phyloP scores from a whole-genome alignment of 2,113 vertebrate species.

The Sisor rabdophorus region DNA sequence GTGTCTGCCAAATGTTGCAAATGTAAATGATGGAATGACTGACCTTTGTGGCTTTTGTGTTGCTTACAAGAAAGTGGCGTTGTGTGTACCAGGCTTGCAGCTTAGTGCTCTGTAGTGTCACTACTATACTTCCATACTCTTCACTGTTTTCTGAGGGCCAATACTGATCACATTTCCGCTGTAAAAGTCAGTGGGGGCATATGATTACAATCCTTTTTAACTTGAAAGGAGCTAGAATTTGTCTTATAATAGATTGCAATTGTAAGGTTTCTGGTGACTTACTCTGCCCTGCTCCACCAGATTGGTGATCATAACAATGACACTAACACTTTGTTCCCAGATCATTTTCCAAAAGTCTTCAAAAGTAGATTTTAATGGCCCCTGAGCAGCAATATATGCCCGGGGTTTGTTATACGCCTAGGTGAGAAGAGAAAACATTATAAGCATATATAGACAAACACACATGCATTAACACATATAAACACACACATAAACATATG shows the following conservation, averaged over 20 bases:
- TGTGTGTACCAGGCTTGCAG: constrained; percentile 93
- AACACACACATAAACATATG: not conserved
- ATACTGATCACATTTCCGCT: constrained; percentile 99
- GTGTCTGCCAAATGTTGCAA: too few relatives aligned
- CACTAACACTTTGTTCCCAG: constrained; percentile 96
- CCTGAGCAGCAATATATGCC: constrained; percentile 97
- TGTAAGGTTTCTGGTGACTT: constrained; percentile 55
- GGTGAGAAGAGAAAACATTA: constrained; percentile 36
- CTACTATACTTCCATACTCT: constrained; percentile 92
- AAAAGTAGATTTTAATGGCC: constrained; percentile 96
- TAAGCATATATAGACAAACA: not conserved
- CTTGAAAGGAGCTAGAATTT: not conserved
- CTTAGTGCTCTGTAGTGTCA: constrained; percentile 92
- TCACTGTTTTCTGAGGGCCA: constrained; percentile 95
- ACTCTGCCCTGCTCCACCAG: constrained; percentile 98
- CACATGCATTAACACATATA: too few relatives aligned
- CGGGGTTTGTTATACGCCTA: constrained; percentile 96
- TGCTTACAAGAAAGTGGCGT: constrained; percentile 85
- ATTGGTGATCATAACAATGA: constrained; percentile 99
- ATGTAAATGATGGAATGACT: constrained; percentile 12
- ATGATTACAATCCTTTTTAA: not conserved
- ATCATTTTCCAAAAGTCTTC: constrained; percentile 99
- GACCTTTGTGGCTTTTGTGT: constrained; percentile 94
- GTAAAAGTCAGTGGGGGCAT: not conserved
- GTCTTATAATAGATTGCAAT: not conserved